Percentiles rank a stretch among this genome's conserved stretches.
Evolutionary conservation across 2,113 vertebrate genomes (phyloP).

Genomic region (Chaenocephalus aceratus): DNA sequence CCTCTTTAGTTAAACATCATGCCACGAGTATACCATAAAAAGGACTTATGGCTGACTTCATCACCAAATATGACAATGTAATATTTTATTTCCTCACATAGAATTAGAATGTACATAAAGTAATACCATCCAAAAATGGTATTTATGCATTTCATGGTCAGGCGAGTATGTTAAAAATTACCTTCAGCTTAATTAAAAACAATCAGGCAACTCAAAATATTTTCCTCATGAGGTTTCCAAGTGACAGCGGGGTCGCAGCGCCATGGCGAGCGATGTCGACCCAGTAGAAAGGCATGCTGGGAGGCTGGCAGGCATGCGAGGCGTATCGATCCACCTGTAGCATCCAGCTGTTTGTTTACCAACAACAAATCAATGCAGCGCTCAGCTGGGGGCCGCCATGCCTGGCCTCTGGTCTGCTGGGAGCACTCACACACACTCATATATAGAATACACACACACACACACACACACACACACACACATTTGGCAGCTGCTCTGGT

Average conservation of each 20-base stretch:
- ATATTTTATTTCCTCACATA: neutral
- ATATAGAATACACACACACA: conserved; percentile 7
- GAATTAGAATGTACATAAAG: neutral
- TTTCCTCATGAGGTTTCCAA: conserved; percentile 50
- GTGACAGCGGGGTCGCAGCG: conserved; percentile 57
- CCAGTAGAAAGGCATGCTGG: conserved; percentile 74
- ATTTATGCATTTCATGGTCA: conserved; percentile 3
- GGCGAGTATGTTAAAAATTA: conserved; percentile 16
- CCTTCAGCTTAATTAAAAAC: conserved; percentile 47
- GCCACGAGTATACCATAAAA: neutral
- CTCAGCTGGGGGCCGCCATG: conserved; percentile 73
- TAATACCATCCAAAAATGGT: neutral
- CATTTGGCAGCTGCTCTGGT: conserved; percentile 6
- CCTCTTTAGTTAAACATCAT: conserved; percentile 10
- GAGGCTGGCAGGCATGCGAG: conserved; percentile 69
- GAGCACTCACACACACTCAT: conserved; percentile 47
- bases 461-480: neutral
- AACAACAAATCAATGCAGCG: conserved; percentile 86
- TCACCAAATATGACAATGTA: conserved; percentile 5
- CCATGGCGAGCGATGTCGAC: conserved; percentile 58
- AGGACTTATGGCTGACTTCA: conserved; percentile 5
- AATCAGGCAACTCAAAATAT: conserved; percentile 34
- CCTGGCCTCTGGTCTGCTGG: conserved; percentile 71
- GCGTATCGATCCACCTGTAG: conserved; percentile 81
- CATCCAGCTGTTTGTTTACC: conserved; percentile 86